Evolutionary conservation across 1,140 invertebrate species (phyloP).

Genomic region (Stegodyphus mimosarum): DNA sequence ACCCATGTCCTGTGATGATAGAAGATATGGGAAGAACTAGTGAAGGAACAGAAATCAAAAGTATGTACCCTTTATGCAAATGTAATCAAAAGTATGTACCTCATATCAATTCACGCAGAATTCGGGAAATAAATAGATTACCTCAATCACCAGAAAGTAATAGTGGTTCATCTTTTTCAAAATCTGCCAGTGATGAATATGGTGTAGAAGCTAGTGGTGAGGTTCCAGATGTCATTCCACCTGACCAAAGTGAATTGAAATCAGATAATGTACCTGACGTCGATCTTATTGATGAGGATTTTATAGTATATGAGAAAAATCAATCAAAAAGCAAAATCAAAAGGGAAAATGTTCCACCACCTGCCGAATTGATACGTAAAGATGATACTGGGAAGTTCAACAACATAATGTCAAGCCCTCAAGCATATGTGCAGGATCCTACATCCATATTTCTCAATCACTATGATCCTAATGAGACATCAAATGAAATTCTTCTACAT

Average conservation of each 20-base stretch:
- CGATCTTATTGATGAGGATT: slow-evolving; percentile 38
- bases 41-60: slow-evolving; percentile 60
- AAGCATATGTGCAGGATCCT: slow-evolving; percentile 45
- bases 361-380: slow-evolving; percentile 24
- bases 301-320: slow-evolving; percentile 25
- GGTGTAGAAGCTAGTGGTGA: slow-evolving; percentile 47
- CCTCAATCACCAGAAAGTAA: background rate
- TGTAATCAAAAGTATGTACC: slow-evolving; percentile 14
- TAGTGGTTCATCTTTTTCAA: slow-evolving; percentile 6
- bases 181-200: background rate
- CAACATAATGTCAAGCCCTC: slow-evolving; percentile 47
- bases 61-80: slow-evolving; percentile 60
- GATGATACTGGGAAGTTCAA: background rate
- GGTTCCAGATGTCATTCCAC: background rate
- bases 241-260: background rate
- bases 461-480: slow-evolving; percentile 19
- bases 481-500: slow-evolving; percentile 1
- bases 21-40: slow-evolving; percentile 59
- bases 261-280: slow-evolving; percentile 4
- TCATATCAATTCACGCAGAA: slow-evolving; percentile 23
- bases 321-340: slow-evolving; percentile 36
- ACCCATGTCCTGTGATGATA: slow-evolving; percentile 62
- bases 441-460: slow-evolving; percentile 41
- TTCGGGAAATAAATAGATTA: slow-evolving; percentile 25
- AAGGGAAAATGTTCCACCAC: slow-evolving; percentile 37